Percentiles rank a stretch among this genome's conserved stretches.
Conservation (phyloP, 2,113 vertebrate genomes). For the Notarius quadriscutis region DNA sequence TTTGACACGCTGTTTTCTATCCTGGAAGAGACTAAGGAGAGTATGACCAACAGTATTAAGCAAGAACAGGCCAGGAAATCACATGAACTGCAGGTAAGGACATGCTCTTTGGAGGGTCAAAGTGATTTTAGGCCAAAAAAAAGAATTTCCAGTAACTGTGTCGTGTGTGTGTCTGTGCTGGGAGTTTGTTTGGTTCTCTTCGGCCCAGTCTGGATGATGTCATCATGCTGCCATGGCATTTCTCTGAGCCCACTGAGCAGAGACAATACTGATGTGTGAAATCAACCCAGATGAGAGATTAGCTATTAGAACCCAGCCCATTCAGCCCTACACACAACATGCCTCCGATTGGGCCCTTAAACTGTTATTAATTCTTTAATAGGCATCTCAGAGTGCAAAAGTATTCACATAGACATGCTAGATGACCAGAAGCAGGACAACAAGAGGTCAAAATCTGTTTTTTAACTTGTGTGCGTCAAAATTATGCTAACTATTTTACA, state of each 20-base stretch:
- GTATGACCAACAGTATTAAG: constrained; percentile 79
- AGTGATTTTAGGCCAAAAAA: not conserved
- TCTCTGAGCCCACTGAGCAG: constrained; percentile 51
- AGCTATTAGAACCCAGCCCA: constrained; percentile 24
- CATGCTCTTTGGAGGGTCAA: not conserved
- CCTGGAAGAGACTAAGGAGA: constrained; percentile 83
- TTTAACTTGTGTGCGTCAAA: not conserved
- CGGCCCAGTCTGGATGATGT: constrained; percentile 46
- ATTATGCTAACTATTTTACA: not conserved
- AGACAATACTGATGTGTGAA: constrained; percentile 53
- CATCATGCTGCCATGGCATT: constrained; percentile 53
- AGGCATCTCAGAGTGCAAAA: not conserved
- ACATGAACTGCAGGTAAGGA: constrained; percentile 82
- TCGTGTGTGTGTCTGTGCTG: constrained; percentile 26
- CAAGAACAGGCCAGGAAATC: constrained; percentile 83
- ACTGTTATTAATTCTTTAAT: not conserved
- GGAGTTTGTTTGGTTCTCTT: constrained; percentile 34
- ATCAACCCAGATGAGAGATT: constrained; percentile 53
- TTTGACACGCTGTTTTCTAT: constrained; percentile 84
- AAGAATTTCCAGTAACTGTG: not conserved
- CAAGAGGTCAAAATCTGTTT: not conserved
- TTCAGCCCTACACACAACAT: constrained; percentile 10
- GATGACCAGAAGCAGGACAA: not conserved
- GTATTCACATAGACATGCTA: not conserved
- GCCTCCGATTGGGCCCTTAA: not conserved